Conservation (phyloP, 2,888 invertebrate species). For the Drosophila imparisetae region DNA sequence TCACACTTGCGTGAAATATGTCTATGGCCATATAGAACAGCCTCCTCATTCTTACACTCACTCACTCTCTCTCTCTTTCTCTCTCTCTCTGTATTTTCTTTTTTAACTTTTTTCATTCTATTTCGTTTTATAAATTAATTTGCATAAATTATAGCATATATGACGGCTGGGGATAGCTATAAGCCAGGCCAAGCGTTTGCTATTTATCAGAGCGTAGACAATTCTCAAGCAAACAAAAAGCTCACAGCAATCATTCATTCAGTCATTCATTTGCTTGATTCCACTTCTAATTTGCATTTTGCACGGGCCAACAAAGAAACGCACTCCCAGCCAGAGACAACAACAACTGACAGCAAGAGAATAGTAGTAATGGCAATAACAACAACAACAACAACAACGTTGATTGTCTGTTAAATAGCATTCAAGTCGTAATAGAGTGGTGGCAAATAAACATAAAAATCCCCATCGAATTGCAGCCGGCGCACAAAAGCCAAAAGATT, state of each 20-base stretch:
- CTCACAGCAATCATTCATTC: conserved; percentile 56
- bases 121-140: conserved; percentile 71
- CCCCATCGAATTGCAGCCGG: conserved; percentile 71
- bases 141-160: conserved; percentile 78
- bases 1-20: conserved; percentile 74
- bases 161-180: conserved; percentile 36
- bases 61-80: not conserved
- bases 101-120: conserved; percentile 28
- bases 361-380: not conserved
- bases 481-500: conserved; percentile 62
- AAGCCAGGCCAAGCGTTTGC: conserved; percentile 65
- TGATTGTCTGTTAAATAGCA: conserved; percentile 81
- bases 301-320: conserved; percentile 45
- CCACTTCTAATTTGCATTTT: conserved; percentile 78
- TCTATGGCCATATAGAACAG: conserved; percentile 48
- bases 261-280: conserved; percentile 39
- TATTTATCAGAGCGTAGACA: conserved; percentile 62
- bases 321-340: not conserved
- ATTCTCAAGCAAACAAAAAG: conserved; percentile 31
- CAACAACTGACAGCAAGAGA: conserved; percentile 9
- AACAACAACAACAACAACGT: conserved; percentile 24
- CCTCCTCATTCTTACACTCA: conserved; percentile 9
- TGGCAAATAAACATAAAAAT: conserved; percentile 78
- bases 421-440: conserved; percentile 79
- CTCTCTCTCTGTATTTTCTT: conserved; percentile 10